Evolutionary conservation across 2,888 invertebrate genomes (phyloP), one percentile per base, ranked within the genome.

Genomic region (Lamellibrachia columna): DNA sequence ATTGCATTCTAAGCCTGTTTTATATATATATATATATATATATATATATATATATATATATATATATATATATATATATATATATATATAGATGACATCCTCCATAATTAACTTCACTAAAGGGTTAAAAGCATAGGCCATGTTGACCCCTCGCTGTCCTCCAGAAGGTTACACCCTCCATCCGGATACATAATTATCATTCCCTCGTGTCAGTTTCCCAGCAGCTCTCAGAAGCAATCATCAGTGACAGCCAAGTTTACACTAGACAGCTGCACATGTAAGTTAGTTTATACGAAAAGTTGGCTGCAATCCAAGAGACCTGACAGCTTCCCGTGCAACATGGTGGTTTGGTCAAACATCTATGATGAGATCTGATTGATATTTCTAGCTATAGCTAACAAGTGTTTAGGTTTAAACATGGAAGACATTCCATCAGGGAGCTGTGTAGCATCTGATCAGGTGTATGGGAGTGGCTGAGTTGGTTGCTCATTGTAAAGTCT

Each of bases 301-400:
- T 75, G 75, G 75, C 75, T 22, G 75, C 75, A 75, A 22, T 75
- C 22, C 15, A 75, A 75, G 22, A 75, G 75, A 75, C 75, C 15
- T 22, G 40, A 40, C 40, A 40, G 75, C 75, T 75, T 75, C 3
- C 22, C 15, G 11, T 15, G 22, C 75, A 75, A 75, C 4, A 22
- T 75, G 75, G 15, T 75, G 75, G 75, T 75, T 75, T 22, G n/a
- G 75, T 90, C 53, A 92, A 90, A 92, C 90, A 22, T 92, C 40
- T 53, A 52, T 52, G 92, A 90, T 92, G 60, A 53, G 40, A 55
- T 52, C 52, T 52, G 52, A 92, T 40, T n/a, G 40, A n/a, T 75
- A 40, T 15, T 15, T 90, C 22, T 55, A 40, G 55, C 92, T 28
- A 2, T 22, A 40, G 15, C 75, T 75, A 7, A 75, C 75, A 22